Base-by-base conservation (phyloP, 1,140 invertebrate genomes). In the Pseudomyrmex pallidus region DNA sequence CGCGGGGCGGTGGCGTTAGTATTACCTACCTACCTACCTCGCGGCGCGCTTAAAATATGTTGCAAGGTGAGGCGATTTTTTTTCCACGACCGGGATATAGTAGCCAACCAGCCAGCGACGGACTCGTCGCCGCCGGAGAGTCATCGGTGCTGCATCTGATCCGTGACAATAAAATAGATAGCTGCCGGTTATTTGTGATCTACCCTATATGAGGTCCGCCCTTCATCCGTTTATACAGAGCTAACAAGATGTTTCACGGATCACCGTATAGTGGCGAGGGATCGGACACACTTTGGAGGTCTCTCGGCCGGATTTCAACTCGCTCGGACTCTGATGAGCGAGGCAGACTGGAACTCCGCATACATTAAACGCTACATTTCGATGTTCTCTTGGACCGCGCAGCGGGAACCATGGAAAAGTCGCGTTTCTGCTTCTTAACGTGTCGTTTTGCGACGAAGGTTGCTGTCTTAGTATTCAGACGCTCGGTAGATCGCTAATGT, bases 231-330 rank as follows among this genome's bases (percentile, higher is more conserved):
- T 92, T 90, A 90, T 90, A 91, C 87, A 89, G 89, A 92, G 89
- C 89, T 93, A 93, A 93, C 91, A 92, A 93, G 92, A 93, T 92
- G 91, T 93, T 93, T 93, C 91, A 92, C 92, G 91, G 91, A 92
- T 93, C 91, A 91, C 73, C 90, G 83, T 92, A 35, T 35, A 91
- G 89, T 91, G 91, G 87, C 91, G 87, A 88, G 90, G 86, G 87
- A 92, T 93, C 91, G 88, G 91, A 92, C 90, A 92, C 83, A 88
- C 90, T 91, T 86, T 83, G 88, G 91, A 92, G 90, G 90, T 92
- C 90, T 92, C 90, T 63, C 72, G 86, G 87, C 76, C 83, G 67
- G 85, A 90, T 92, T 91, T 92, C 87, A 86, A 82, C 85, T 88
- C 88, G 87, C 83, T 61, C 86, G 83, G 87, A 77, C 62, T 84